Percentiles rank a stretch among this genome's conserved stretches.
Conservation (phyloP, 2,888 invertebrate genomes). For the Erpobdella octoculata region DNA sequence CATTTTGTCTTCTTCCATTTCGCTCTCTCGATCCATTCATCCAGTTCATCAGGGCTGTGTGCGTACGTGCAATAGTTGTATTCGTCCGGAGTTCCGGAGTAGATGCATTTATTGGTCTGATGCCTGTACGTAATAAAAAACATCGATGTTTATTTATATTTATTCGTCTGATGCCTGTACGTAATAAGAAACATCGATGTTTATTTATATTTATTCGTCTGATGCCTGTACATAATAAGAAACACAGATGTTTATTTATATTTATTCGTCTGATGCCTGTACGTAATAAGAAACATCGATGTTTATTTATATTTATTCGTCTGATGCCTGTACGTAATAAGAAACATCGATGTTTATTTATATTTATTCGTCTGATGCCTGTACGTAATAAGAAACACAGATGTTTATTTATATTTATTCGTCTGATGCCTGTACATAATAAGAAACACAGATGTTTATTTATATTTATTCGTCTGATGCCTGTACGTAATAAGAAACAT, state of each 20-base stretch:
- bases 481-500: too few species aligned
- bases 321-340: too few species aligned
- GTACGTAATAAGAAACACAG: too few species aligned
- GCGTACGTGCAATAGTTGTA: conserved; percentile 48
- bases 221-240: background rate
- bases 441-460: too few species aligned
- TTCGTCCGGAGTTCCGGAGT: conserved; percentile 45
- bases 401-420: too few species aligned
- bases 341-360: too few species aligned
- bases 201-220: background rate
- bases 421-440: too few species aligned
- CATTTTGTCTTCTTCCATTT: conserved; percentile 48
- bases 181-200: background rate
- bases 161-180: conserved; percentile 38
- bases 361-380: too few species aligned
- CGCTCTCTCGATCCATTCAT: conserved; percentile 48
- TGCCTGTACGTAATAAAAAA: conserved; percentile 38
- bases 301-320: too few species aligned
- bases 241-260: background rate
- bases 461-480: too few species aligned
- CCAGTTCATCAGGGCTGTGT: conserved; percentile 47
- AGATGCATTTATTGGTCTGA: conserved; percentile 39
- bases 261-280: too few species aligned
- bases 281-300: too few species aligned
- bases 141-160: background rate